Evolutionary conservation across 2,888 invertebrate genomes (phyloP).

Genomic region (Camptogramma bilineatum): DNA sequence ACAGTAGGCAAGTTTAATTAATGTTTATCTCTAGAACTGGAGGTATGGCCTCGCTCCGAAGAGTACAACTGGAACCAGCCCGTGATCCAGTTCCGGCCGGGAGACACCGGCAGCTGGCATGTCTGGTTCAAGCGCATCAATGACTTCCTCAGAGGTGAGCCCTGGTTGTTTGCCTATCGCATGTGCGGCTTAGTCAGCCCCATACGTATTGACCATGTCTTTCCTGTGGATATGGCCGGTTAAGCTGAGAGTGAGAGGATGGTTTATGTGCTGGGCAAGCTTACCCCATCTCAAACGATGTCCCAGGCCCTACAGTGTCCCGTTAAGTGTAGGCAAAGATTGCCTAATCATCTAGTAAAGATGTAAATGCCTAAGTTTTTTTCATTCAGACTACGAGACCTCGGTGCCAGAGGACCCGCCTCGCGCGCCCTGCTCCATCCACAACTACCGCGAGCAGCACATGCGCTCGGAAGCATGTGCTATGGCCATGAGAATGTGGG

Average conservation of each 20-base stretch:
- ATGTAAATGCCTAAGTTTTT: no score
- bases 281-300: no score
- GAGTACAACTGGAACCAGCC: conserved; percentile 74
- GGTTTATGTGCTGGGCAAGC: no score
- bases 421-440: conserved; percentile 73
- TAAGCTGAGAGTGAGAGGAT: no score
- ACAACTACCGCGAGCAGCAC: conserved; percentile 63
- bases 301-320: no score
- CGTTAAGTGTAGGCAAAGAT: no score
- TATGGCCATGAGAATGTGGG: conserved; percentile 69
- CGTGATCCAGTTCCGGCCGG: conserved; percentile 69
- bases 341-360: no score
- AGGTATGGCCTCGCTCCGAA: conserved; percentile 76
- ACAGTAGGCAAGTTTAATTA: background rate
- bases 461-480: conserved; percentile 68
- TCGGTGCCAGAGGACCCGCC: conserved; percentile 74
- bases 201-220: no score
- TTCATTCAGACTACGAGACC: conserved; percentile 69
- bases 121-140: conserved; percentile 74
- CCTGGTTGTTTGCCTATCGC: no score
- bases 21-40: conserved; percentile 59
- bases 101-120: conserved; percentile 77
- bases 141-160: conserved; percentile 70
- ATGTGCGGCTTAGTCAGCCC: no score
- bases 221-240: no score